These are phyloP conservation scores for Sussaba pulchella DNA, from an alignment of 2,888 invertebrate genomes.

Conservation along the genomic window DNA sequence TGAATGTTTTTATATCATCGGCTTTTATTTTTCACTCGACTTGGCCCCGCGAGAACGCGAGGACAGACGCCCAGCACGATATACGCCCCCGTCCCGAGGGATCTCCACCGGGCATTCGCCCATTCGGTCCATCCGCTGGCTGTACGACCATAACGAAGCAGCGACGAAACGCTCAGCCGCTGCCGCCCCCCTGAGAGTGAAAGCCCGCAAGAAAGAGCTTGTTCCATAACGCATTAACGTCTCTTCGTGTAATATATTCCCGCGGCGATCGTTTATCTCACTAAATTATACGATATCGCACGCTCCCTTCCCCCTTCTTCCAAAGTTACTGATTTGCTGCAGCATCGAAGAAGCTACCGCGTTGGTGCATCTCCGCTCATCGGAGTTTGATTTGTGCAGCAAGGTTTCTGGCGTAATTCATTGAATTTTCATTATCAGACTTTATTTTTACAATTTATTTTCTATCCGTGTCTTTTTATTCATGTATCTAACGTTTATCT, in stretches of 20 bases:
- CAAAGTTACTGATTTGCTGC: constrained; percentile 1
- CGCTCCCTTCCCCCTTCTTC: not conserved
- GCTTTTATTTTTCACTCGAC: constrained; percentile 50
- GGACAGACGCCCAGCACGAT: constrained; percentile 77
- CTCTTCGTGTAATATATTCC: constrained; percentile 21
- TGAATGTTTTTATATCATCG: no score
- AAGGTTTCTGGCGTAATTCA: no score
- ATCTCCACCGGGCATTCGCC: constrained; percentile 37
- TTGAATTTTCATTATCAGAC: no score
- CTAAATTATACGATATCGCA: constrained; percentile 41
- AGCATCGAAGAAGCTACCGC: not conserved
- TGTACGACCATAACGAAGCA: constrained; percentile 3
- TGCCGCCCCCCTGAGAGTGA: constrained; percentile 11
- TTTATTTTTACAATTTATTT: no score
- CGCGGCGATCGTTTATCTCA: constrained; percentile 40
- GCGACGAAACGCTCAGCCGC: constrained; percentile 26
- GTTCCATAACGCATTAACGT: constrained; percentile 4
- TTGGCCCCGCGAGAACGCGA: constrained; percentile 49
- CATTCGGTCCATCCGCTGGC: constrained; percentile 4
- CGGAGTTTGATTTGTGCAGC: not conserved
- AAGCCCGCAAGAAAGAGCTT: constrained; percentile 6
- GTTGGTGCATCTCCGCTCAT: not conserved
- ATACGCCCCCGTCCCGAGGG: constrained; percentile 78
- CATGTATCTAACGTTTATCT: no score
- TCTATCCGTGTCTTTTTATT: no score